Base-by-base conservation (phyloP, 2,113 vertebrate genomes). In the Entelurus aequoreus region DNA sequence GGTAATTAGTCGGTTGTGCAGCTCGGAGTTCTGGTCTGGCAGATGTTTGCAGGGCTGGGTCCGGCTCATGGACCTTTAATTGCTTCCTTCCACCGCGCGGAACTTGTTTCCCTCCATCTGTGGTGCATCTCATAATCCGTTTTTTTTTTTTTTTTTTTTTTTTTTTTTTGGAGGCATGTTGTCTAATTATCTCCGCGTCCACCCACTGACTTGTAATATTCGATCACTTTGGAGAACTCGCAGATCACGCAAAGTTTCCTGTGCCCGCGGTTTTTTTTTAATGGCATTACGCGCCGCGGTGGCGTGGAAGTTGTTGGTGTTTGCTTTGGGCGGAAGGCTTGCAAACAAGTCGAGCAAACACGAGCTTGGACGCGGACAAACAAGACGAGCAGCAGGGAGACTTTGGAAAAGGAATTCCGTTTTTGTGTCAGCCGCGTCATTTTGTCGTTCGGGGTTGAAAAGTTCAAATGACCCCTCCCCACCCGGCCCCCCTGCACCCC, bases 41-140 rank as follows among this genome's bases (percentile, higher is more conserved):
- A 89, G 86, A 90, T 90, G 87, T 86, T 86, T 88, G 78, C 74
- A 50, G 87, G 83, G 84, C 83, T 82, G 82, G 82, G 82, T 87
- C 81, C 78, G 68, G 87, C 71, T 87, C 83, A 85, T 85, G 84
- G 85, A 68, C 72, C 81, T 89, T 84, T 90, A 90, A 88, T 89
- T 90, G 87, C 86, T 90, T 90, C 83, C 83, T 86, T 90, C 82
- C 86, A 28, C 28, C 28, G 85, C 54, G 71, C 75, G 72, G 84
- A 88, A 83, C 83, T 88, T 85, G 85, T 82, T 88, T 86, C 80
- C 77, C 79, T 86, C 86, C 81, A 87, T 89, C 82, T 87, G 84
- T 76, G 82, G 81, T 82, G 83, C 76, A 85, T 84, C 60, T 86
- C 83, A 79, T 84, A 85, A 88, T 87, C 84, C 76, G 76, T 87